Conservation (phyloP, 1,140 invertebrate species). For the Drosophila ficusphila region DNA sequence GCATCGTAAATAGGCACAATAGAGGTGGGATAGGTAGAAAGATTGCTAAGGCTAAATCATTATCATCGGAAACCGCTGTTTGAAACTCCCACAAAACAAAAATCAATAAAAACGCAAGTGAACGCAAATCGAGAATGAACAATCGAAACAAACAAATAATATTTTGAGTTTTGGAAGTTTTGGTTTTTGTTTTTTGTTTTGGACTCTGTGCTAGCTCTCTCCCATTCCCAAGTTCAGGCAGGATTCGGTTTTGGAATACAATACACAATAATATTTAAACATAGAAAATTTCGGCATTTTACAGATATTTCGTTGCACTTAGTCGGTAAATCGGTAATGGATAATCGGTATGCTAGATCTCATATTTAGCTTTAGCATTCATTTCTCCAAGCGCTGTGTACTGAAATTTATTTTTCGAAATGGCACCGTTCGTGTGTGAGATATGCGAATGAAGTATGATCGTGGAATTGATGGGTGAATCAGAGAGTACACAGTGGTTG, state of each 20-base stretch:
- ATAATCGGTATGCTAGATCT: conserved; percentile 51
- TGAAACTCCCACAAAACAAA: conserved; percentile 38
- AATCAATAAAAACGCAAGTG: conserved; percentile 19
- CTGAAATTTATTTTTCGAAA: conserved; percentile 55
- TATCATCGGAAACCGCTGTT: conserved; percentile 65
- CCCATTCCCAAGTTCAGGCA: conserved; percentile 84
- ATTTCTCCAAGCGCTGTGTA: conserved; percentile 74
- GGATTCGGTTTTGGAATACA: conserved; percentile 66
- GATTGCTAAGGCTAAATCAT: conserved; percentile 78
- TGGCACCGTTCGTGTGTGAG: conserved; percentile 37
- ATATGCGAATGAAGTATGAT: conserved; percentile 27
- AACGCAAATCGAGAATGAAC: conserved; percentile 52
- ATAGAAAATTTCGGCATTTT: conserved; percentile 64
- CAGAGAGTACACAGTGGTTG: conserved; percentile 6
- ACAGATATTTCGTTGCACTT: conserved; percentile 61
- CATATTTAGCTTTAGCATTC: conserved; percentile 82
- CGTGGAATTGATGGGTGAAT: conserved; percentile 11
- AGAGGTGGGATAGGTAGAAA: conserved; percentile 68
- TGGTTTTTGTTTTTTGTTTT: conserved; percentile 46
- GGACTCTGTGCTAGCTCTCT: conserved; percentile 84
- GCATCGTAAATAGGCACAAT: conserved; percentile 50
- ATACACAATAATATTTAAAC: conserved; percentile 79
- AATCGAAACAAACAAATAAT: conserved; percentile 15
- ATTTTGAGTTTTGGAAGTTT: conserved; percentile 48
- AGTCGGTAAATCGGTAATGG: conserved; percentile 57